Conservation (phyloP, 2,113 vertebrate genomes). For the Labrus mixtus region DNA sequence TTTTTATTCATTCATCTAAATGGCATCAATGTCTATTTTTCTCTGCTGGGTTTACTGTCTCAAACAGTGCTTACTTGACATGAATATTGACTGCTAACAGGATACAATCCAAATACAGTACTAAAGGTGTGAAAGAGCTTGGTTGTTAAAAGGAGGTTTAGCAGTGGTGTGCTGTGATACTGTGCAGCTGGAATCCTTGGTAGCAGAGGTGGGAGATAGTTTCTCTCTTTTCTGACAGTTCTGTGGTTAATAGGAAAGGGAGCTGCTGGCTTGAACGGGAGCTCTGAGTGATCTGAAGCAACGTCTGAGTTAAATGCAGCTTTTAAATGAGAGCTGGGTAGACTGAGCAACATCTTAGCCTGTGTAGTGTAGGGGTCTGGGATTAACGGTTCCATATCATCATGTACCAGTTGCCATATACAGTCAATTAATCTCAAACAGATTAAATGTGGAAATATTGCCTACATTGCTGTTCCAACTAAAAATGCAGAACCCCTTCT, state of each 20-base stretch:
- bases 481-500: background rate
- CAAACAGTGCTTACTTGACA: background rate
- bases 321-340: conserved; percentile 15
- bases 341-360: conserved; percentile 3
- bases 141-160: background rate
- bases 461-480: too few species aligned
- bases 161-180: background rate
- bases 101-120: background rate
- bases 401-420: background rate
- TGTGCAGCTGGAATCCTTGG: background rate
- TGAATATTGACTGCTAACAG: background rate
- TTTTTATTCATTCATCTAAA: too few species aligned
- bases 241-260: conserved; percentile 20
- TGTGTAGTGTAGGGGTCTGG: background rate
- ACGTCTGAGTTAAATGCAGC: conserved; percentile 9
- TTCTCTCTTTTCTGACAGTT: conserved; percentile 37
- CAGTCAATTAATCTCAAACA: background rate
- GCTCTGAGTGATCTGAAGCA: conserved; percentile 21
- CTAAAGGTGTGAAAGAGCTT: background rate
- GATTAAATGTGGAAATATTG: background rate
- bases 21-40: too few species aligned
- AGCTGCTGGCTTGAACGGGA: conserved; percentile 1
- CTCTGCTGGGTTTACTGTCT: background rate
- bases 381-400: conserved; percentile 1
- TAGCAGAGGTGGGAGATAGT: background rate